phyloP scores from a whole-genome alignment of 2,113 vertebrate species.

The Dryoscopus gambensis region DNA sequence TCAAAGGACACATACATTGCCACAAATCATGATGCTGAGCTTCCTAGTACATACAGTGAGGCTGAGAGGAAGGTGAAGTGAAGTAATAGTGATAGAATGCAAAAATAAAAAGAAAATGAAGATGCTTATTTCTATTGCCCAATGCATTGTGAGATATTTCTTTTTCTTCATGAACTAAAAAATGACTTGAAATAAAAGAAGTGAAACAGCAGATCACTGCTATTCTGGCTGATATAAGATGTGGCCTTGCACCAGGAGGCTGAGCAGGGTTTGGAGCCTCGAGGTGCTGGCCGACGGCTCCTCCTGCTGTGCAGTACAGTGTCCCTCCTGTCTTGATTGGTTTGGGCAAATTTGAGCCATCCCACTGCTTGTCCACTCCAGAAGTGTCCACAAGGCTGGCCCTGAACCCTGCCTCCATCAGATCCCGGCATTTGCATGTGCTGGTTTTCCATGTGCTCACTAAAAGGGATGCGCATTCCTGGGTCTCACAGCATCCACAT shows the following conservation, averaged over 20 bases:
- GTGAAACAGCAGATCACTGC: background rate
- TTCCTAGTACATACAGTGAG: background rate
- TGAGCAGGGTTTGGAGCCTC: background rate
- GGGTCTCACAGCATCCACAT: background rate
- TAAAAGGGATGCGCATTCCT: background rate
- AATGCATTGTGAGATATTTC: background rate
- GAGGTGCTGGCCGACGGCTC: background rate
- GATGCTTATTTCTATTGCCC: background rate
- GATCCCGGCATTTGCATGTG: rapidly evolving
- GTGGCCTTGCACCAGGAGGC: background rate
- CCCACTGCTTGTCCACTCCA: background rate
- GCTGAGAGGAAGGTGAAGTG: background rate
- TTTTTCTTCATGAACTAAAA: background rate
- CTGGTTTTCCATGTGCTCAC: background rate
- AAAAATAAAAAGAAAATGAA: background rate
- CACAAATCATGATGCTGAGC: background rate
- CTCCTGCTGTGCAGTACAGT: background rate
- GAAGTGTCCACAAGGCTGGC: background rate
- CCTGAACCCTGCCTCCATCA: background rate
- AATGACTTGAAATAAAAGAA: background rate
- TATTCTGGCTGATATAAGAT: background rate
- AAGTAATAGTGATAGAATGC: background rate
- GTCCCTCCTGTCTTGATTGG: background rate
- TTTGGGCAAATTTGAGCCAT: background rate
- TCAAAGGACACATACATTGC: background rate